Evolutionary conservation across 2,113 vertebrate species (phyloP).

Genomic region (Pygoscelis adeliae): DNA sequence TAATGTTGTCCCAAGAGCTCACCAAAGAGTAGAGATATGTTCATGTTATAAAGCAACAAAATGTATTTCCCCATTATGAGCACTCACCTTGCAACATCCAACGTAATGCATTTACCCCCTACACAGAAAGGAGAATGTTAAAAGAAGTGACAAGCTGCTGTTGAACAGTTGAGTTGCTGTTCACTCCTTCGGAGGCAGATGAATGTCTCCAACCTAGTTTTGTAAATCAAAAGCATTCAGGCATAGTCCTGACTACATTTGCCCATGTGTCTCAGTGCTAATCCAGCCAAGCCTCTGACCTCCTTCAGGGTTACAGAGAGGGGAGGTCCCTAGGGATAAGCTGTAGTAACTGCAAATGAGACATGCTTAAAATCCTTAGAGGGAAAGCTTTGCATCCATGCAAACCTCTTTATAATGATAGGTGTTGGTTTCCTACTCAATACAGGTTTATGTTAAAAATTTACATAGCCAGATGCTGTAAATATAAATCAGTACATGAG

Average conservation of each 20-base stretch:
- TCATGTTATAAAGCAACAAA: not conserved
- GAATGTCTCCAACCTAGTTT: not conserved
- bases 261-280: not conserved
- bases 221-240: constrained; percentile 8
- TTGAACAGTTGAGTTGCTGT: not conserved
- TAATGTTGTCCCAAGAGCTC: not conserved
- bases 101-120: not conserved
- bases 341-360: not conserved
- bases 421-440: not conserved
- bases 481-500: constrained; percentile 4
- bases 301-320: not conserved
- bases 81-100: not conserved
- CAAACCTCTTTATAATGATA: not conserved
- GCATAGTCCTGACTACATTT: not conserved
- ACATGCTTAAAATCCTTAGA: not conserved
- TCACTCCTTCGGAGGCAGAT: not conserved
- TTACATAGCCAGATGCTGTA: not conserved
- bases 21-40: not conserved
- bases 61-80: not conserved
- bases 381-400: not conserved
- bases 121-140: not conserved
- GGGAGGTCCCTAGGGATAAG: not conserved
- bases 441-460: not conserved
- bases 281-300: not conserved
- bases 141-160: not conserved